Evolutionary conservation across 2,888 invertebrate genomes (phyloP).

Genomic region (Drosophila formosana): DNA sequence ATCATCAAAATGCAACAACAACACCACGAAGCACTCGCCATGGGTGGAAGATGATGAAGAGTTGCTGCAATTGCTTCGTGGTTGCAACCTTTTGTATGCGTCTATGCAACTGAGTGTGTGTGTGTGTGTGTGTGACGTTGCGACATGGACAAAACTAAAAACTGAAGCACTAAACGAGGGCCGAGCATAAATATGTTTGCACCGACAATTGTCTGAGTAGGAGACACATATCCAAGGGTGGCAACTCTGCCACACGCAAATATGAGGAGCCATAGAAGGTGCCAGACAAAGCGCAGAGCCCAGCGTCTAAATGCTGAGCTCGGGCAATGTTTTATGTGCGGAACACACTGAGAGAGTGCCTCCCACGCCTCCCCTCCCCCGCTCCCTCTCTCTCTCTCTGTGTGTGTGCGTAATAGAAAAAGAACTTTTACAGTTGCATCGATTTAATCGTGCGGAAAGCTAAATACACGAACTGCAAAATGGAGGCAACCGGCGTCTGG

Average conservation of each 20-base stretch:
- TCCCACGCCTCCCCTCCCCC: neutral
- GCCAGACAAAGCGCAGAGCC: constrained; percentile 53
- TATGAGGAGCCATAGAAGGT: constrained; percentile 48
- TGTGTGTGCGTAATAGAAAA: constrained; percentile 77
- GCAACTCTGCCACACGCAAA: constrained; percentile 59
- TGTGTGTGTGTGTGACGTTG: constrained; percentile 25
- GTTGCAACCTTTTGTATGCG: constrained; percentile 59
- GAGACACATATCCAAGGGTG: constrained; percentile 53
- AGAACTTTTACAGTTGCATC: constrained; percentile 81
- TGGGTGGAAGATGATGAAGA: constrained; percentile 40
- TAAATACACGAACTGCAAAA: constrained; percentile 59
- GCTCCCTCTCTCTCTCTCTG: neutral
- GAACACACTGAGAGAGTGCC: constrained; percentile 48
- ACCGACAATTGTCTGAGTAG: constrained; percentile 65
- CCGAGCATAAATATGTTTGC: constrained; percentile 70
- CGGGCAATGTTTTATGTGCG: constrained; percentile 68
- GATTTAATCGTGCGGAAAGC: constrained; percentile 83
- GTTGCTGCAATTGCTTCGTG: constrained; percentile 70
- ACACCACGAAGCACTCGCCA: constrained; percentile 13
- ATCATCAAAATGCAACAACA: constrained; percentile 72
- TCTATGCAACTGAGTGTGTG: constrained; percentile 2
- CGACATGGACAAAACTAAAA: constrained; percentile 55
- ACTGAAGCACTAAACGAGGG: constrained; percentile 58
- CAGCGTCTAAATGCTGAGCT: constrained; percentile 69
- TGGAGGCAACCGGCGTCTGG: constrained; percentile 62